Base-by-base conservation (phyloP, 2,888 invertebrate species). In the Gastrophysa polygoni region DNA sequence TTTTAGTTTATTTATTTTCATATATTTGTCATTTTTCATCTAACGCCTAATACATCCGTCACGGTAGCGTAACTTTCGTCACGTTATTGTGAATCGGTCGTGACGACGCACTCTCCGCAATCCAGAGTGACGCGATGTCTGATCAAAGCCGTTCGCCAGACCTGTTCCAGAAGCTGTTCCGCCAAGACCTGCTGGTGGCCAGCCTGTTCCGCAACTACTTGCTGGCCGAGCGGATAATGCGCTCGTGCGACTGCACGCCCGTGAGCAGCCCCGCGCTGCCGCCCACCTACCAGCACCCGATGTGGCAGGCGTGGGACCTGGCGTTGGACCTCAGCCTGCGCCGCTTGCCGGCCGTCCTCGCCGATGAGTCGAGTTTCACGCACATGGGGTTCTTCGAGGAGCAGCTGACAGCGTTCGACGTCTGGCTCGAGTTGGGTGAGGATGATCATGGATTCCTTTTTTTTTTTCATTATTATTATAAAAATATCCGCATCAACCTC, bases 261-360 rank as follows among this genome's bases (percentile, higher is more conserved):
- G 91, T 97, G 49, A 96, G 96, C 48, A 87, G 88, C 73, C 99
- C 99, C 0, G 88, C 90, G 67, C 84, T 99, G 75, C 98, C 98
- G 18, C 89, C 95, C 18, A 96, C 97, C 59, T 92, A 91, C 68
- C 85, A 91, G 76, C 95, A 95, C 82, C 90, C 92, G 59, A 93
- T 95, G 91, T 95, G 97, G 97, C 90, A 92, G 78, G 95, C 98
- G 1, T 99, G 99, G 99, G 99, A 99, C 82, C 87, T 96, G 75
- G 95, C 97, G 11, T 86, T 99, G 69, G 99, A 99, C 83, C 86
- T 96, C 72, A 96, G 96, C 75, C 85, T 99, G 70, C 89, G 93
- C 61, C 98, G 98, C 82, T 85, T 98, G 74, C 95, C 95, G 62
- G 87, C 86, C 57, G 89, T 93, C 75, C 80, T 92, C 69, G 86